Conservation (phyloP, 2,113 vertebrate genomes). For the Eulacestoma nigropectus region DNA sequence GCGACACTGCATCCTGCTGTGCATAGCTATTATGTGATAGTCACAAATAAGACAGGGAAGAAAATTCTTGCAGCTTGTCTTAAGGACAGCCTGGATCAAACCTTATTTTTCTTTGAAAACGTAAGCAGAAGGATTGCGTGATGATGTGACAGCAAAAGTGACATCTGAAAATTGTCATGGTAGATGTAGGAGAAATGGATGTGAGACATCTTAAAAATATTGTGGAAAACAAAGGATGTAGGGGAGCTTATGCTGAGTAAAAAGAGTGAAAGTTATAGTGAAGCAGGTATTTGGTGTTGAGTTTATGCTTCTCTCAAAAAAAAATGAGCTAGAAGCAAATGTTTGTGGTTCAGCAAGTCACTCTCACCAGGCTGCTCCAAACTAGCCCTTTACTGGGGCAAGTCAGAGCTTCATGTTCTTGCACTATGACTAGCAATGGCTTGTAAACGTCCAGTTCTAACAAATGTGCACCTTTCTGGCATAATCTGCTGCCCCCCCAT, state of each 20-base stretch:
- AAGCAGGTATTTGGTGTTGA: not conserved
- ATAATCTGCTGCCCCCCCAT: not conserved
- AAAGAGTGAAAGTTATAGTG: not conserved
- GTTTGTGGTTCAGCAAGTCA: not conserved
- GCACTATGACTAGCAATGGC: too few relatives aligned
- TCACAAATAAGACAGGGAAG: not conserved
- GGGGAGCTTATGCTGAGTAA: not conserved
- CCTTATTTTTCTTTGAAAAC: not conserved
- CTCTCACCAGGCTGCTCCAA: not conserved
- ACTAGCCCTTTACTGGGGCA: rapidly evolving
- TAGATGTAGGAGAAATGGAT: not conserved
- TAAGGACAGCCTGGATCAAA: not conserved
- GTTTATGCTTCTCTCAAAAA: not conserved
- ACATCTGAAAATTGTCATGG: not conserved
- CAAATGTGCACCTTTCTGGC: not conserved
- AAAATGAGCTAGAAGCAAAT: not conserved
- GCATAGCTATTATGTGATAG: not conserved
- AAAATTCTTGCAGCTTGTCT: not conserved
- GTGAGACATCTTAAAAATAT: not conserved
- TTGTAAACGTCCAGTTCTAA: not conserved
- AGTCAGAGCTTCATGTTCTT: not conserved
- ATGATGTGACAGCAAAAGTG: not conserved
- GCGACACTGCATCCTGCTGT: not conserved
- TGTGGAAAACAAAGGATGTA: not conserved
- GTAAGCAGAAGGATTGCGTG: not conserved